phyloP scores from a whole-genome alignment of 2,888 invertebrate genomes.

The Chymomyza caudatula region DNA sequence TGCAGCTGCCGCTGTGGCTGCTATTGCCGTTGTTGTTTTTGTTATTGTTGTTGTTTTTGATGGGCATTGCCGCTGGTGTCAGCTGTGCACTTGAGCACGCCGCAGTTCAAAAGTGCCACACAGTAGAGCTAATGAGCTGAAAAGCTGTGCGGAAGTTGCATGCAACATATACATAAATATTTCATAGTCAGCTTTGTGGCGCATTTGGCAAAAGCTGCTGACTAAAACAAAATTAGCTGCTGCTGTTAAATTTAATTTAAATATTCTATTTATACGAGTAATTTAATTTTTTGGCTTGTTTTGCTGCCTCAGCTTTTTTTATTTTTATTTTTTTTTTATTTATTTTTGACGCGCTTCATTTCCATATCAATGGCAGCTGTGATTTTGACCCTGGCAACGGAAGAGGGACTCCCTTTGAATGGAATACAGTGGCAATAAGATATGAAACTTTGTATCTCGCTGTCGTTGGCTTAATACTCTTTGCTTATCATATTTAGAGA shows the following conservation, averaged over 20 bases:
- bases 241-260: conserved; percentile 35
- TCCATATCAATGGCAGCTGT: conserved; percentile 53
- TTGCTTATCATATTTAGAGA: too few relatives aligned
- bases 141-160: neutral
- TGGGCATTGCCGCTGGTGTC: conserved; percentile 10
- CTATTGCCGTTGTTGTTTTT: neutral
- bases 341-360: conserved; percentile 37
- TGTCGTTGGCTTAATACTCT: neutral
- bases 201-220: conserved; percentile 8
- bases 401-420: neutral
- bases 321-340: neutral
- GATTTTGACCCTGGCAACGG: neutral
- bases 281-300: conserved; percentile 18
- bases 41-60: neutral
- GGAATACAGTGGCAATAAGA: conserved; percentile 25
- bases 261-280: conserved; percentile 21
- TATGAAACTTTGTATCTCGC: neutral
- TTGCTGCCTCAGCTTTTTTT: conserved; percentile 14
- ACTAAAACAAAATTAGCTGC: conserved; percentile 26
- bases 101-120: conserved; percentile 42
- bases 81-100: conserved; percentile 62
- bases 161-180: neutral
- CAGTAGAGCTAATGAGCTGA: conserved; percentile 9
- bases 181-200: neutral
- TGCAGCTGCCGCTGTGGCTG: conserved; percentile 19